Evolutionary conservation across 1,140 invertebrate genomes (phyloP), one percentile per base, ranked within the genome.

Genomic region (Chionoecetes opilio): DNA sequence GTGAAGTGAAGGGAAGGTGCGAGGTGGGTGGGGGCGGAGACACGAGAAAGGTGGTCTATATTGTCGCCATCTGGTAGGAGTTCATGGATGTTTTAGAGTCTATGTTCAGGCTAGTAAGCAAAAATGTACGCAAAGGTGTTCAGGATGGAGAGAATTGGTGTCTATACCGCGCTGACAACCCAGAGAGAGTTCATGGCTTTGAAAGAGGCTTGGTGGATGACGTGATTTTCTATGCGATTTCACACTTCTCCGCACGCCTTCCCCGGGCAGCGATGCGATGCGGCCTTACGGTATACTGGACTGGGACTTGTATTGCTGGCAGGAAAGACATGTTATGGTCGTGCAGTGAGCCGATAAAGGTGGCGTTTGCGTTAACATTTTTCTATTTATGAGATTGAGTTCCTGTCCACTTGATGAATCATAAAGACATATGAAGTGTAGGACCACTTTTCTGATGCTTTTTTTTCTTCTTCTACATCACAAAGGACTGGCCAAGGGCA

Each of bases 151-250:
- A 26, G 26, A 75, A 75, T n/a, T 75, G 26, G 2, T 75, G 63
- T 26, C n/a, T n/a, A 26, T 75, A 21, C 63, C n/a, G n/a, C 21
- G 26, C 26, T 75, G 63, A 75, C 26, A 75, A n/a, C 63, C 63
- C 6, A 11, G 21, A 75, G n/a, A 26, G 63, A 75, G 63, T 75
- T 75, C 63, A 75, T 75, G 6, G 63, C 63, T 75, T 75, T n/a
- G 63, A n/a, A 75, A n/a, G 63, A 75, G 63, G n/a, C 63, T 75
- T 17, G 63, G 21, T n/a, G 63, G 63, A 26, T n/a, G 9, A 75
- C n/a, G 63, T n/a, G 63, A 26, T 75, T 75, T n/a, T 75, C 63
- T 75, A n/a, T 75, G 63, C 63, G n/a, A 75, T 75, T 75, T 75
- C n/a, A 75, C 63, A 75, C 63, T 75, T 75, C 21, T 75, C 63